phyloP scores from a whole-genome alignment of 1,140 invertebrate genomes.

The Caerostris extrusa region DNA sequence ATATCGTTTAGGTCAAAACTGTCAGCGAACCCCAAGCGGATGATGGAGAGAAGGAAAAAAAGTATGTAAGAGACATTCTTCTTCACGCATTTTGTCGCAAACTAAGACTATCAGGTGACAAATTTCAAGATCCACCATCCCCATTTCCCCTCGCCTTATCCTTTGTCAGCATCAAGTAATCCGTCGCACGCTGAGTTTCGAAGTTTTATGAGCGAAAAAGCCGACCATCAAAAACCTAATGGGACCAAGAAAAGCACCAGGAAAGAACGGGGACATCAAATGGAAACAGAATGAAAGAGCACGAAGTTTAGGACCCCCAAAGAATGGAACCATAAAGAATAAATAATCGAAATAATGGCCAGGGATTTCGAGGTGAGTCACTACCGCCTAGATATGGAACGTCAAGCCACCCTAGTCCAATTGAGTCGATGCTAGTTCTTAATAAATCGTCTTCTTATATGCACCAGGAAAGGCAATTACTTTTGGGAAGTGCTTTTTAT shows the following conservation, averaged over 20 bases:
- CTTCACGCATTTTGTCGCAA: conserved; percentile 1
- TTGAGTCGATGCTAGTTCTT: conserved; percentile 34
- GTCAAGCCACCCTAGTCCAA: conserved; percentile 7
- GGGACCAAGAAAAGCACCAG: conserved; percentile 57
- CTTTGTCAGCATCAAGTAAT: conserved; percentile 59
- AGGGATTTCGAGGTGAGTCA: conserved; percentile 48
- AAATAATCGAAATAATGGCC: conserved; percentile 65
- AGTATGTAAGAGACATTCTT: conserved; percentile 17
- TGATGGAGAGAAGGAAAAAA: conserved; percentile 9
- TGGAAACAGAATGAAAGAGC: conserved; percentile 49
- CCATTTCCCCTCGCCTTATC: conserved; percentile 23
- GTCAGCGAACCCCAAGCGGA: background rate
- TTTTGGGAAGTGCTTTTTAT: background rate
- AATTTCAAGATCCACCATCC: conserved; percentile 53
- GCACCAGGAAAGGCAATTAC: background rate
- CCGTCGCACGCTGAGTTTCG: conserved; percentile 47
- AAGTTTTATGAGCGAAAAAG: conserved; percentile 75
- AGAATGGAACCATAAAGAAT: conserved; percentile 71
- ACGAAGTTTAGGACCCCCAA: conserved; percentile 32
- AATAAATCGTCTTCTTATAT: conserved; percentile 59
- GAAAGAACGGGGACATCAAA: conserved; percentile 56
- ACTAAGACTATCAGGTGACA: conserved; percentile 71
- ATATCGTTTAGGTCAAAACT: conserved; percentile 5
- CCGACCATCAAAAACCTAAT: conserved; percentile 72
- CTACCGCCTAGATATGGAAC: background rate